Evolutionary conservation across 2,888 invertebrate genomes (phyloP).

Genomic region (Ferdinandea cuprea): DNA sequence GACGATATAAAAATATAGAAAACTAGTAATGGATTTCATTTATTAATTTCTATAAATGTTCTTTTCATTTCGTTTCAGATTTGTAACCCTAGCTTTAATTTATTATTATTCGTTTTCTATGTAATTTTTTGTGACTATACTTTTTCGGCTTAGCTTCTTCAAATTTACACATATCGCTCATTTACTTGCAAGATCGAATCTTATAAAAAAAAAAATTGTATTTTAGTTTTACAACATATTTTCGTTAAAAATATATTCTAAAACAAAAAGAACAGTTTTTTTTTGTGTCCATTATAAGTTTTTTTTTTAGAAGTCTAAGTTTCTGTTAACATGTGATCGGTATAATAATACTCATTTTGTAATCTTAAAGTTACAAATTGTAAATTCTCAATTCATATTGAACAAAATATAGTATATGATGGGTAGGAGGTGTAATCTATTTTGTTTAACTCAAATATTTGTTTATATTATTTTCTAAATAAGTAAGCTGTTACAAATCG

Average conservation of each 20-base stretch:
- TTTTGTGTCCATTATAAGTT: no score
- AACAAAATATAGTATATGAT: neutral
- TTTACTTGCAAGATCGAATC: neutral
- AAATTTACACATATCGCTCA: neutral
- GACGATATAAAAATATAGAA: no score
- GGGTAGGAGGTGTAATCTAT: neutral
- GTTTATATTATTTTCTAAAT: neutral
- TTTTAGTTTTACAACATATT: no score
- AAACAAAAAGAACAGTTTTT: neutral
- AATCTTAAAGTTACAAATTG: constrained; percentile 3
- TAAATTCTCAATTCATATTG: constrained; percentile 1
- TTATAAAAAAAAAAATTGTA: neutral
- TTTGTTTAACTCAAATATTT: neutral
- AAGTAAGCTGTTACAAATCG: neutral
- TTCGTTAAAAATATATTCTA: no score
- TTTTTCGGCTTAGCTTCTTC: neutral
- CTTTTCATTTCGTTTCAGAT: constrained; percentile 12
- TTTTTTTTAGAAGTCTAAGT: neutral
- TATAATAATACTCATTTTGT: constrained; percentile 2
- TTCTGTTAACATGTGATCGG: neutral
- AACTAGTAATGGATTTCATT: no score
- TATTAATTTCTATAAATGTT: no score
- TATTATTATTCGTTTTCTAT: neutral
- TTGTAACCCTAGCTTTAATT: neutral
- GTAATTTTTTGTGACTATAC: neutral